A percentile compares a stretch with the other conserved stretches of the same genome.
phyloP scores from a whole-genome alignment of 2,888 invertebrate genomes.

The Mesorhabditis belari region DNA sequence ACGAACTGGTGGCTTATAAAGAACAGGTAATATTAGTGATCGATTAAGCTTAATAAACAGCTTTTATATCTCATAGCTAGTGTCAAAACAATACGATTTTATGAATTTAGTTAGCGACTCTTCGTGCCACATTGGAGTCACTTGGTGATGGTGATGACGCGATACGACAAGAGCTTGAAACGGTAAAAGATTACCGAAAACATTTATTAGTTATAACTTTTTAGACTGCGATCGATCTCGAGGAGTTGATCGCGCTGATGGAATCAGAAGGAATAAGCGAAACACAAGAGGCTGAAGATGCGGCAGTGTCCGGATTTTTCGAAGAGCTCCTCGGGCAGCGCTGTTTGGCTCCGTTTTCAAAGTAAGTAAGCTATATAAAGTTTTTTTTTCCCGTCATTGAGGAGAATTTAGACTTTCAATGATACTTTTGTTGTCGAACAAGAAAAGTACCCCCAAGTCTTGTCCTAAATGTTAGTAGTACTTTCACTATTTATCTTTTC shows the following conservation, averaged over 20 bases:
- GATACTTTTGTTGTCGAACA: not conserved
- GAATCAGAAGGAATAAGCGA: slow-evolving; percentile 5
- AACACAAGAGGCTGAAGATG: not conserved
- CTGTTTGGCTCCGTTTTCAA: slow-evolving; percentile 13
- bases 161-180: too few species aligned
- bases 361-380: not conserved
- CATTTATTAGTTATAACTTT: not conserved
- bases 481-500: too few species aligned
- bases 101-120: too few species aligned
- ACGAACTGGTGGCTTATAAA: slow-evolving; percentile 4
- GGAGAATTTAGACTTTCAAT: not conserved
- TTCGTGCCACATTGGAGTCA: too few species aligned
- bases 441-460: too few species aligned
- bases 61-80: too few species aligned
- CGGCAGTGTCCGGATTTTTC: not conserved
- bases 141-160: too few species aligned
- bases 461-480: too few species aligned
- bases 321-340: slow-evolving; percentile 13
- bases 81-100: too few species aligned
- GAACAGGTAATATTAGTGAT: slow-evolving; percentile 2
- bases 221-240: slow-evolving; percentile 13
- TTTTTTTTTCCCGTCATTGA: not conserved
- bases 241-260: slow-evolving; percentile 17
- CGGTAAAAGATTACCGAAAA: not conserved
- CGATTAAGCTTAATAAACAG: too few species aligned